Evolutionary conservation across 2,888 invertebrate genomes (phyloP).

Genomic region (Acanthopleura granulata): DNA sequence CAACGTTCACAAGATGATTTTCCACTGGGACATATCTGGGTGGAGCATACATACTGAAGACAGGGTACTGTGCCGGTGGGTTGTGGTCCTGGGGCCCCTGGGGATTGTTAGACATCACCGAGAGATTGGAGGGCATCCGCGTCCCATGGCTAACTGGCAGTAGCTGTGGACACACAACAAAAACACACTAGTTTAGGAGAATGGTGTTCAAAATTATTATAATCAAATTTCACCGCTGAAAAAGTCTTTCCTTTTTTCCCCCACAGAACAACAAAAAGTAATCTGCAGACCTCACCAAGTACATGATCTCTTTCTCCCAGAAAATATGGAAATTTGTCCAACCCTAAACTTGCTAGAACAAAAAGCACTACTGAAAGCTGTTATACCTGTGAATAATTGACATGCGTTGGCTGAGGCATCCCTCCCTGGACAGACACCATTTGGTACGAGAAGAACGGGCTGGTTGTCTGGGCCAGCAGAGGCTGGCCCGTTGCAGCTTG

Average conservation of each 20-base stretch:
- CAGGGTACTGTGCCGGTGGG: constrained; percentile 12
- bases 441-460: background rate
- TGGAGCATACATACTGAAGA: background rate
- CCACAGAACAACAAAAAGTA: too few relatives aligned
- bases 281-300: too few relatives aligned
- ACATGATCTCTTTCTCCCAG: too few relatives aligned
- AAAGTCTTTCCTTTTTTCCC: too few relatives aligned
- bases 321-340: too few relatives aligned
- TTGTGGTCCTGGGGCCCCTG: constrained; percentile 22
- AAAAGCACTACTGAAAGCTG: background rate
- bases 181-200: background rate
- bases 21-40: too few relatives aligned
- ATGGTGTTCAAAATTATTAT: too few relatives aligned
- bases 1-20: too few relatives aligned
- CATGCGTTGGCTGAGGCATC: constrained; percentile 22
- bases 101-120: constrained; percentile 19
- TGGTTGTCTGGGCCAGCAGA: constrained; percentile 39
- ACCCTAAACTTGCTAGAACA: too few relatives aligned
- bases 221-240: too few relatives aligned
- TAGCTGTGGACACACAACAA: constrained; percentile 9
- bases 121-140: constrained; percentile 17
- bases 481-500: constrained; percentile 52
- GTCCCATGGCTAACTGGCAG: constrained; percentile 20
- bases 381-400: constrained; percentile 21
- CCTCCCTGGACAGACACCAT: background rate